Evolutionary conservation across 2,888 invertebrate species (phyloP).

Genomic region (Philaethria dido): DNA sequence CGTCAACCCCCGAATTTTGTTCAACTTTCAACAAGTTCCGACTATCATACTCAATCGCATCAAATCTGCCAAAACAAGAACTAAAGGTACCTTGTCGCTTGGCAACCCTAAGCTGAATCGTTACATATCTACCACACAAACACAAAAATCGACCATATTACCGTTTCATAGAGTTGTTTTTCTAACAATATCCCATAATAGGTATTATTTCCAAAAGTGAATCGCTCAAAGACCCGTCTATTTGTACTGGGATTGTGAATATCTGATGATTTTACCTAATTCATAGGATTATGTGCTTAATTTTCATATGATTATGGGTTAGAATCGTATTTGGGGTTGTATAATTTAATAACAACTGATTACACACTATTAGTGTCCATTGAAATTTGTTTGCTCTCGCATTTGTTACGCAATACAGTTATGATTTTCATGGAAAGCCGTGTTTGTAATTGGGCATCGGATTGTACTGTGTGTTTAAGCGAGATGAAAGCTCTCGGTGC

Average conservation of each 20-base stretch:
- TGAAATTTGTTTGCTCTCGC: slow-evolving; percentile 33
- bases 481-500: neutral
- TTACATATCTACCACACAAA: slow-evolving; percentile 36
- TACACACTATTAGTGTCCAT: slow-evolving; percentile 36
- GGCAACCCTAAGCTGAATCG: slow-evolving; percentile 59
- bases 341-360: slow-evolving; percentile 37
- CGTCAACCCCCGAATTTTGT: neutral
- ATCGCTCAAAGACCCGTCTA: slow-evolving; percentile 51
- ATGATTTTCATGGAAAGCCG: slow-evolving; percentile 20
- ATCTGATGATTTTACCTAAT: slow-evolving; percentile 31
- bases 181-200: slow-evolving; percentile 35
- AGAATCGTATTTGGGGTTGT: neutral
- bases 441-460: slow-evolving; percentile 9
- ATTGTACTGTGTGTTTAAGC: slow-evolving; percentile 1
- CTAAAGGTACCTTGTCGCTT: slow-evolving; percentile 52
- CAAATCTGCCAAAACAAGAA: slow-evolving; percentile 21
- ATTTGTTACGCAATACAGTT: slow-evolving; percentile 27
- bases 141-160: slow-evolving; percentile 41
- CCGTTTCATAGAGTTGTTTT: slow-evolving; percentile 28
- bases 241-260: slow-evolving; percentile 52
- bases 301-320: neutral
- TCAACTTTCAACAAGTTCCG: slow-evolving; percentile 4
- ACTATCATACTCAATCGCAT: slow-evolving; percentile 7
- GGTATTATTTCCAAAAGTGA: slow-evolving; percentile 51
- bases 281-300: slow-evolving; percentile 29